Evolutionary conservation across 53 echinoderm and acorn worm species (phyloP).

Genomic region (Temnopleurus reevesii): DNA sequence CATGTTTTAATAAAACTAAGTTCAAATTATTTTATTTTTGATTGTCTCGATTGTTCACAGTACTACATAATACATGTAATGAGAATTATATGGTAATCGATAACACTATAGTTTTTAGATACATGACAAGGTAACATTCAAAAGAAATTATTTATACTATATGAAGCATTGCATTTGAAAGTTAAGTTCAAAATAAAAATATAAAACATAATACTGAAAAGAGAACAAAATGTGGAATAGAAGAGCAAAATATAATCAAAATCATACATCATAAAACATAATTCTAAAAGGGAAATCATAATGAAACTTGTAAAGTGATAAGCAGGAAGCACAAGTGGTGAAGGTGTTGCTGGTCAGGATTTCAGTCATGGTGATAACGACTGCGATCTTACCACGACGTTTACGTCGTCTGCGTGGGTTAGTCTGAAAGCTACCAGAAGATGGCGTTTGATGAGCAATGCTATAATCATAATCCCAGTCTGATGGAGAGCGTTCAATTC

Average conservation of each 20-base stretch:
- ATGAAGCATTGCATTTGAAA: too few species aligned
- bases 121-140: too few species aligned
- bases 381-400: slow-evolving; percentile 68
- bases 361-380: neutral
- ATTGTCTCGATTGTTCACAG: too few species aligned
- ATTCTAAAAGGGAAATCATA: slow-evolving; percentile 4
- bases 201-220: neutral
- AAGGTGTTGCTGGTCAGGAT: neutral
- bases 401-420: slow-evolving; percentile 65
- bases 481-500: slow-evolving; percentile 32
- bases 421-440: slow-evolving; percentile 32
- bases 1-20: too few species aligned
- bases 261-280: neutral
- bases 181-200: too few species aligned
- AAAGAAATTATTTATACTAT: too few species aligned
- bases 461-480: slow-evolving; percentile 95
- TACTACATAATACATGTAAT: too few species aligned
- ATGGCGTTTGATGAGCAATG: slow-evolving; percentile 19
- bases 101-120: too few species aligned
- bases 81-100: too few species aligned
- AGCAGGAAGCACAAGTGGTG: neutral
- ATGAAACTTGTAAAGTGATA: too few species aligned
- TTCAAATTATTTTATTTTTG: too few species aligned
- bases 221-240: neutral
- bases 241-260: neutral